Base-by-base conservation (phyloP, 2,113 vertebrate genomes). In the Aspidoscelis tigris region DNA sequence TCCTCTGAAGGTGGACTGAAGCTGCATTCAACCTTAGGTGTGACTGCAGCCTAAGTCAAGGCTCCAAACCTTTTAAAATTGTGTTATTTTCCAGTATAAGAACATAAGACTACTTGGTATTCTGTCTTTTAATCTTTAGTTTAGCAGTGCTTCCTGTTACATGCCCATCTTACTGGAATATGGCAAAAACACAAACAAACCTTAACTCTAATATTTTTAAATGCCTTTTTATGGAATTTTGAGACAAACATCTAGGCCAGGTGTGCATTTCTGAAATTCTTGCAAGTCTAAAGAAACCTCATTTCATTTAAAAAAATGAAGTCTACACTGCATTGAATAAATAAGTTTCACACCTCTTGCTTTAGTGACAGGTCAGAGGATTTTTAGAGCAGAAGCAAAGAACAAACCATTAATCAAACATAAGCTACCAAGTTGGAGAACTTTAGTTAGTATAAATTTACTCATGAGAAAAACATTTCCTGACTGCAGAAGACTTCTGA, bases 401-500 rank as follows among this genome's bases (percentile, higher is more conserved):
- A 41, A n/a, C 47, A 47, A 4, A 72, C 7, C 66, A 20, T 50
- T 4, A 50, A 21, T 83, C 85, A 85, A 83, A 11, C 14, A 10
- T 4, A 58, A 22, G 5, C 66, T n/a, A 41, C 7, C 24, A 87
- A 87, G 16, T 2, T 88, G 73, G 75, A 88, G 69, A 86, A 76
- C 11, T 88, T 64, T 65, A 7, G 88, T 16, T 55, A 88, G 65
- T 80, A 82, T 24, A 20, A 75, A 14, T 70, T 87, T 71, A 20
- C 71, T 72, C n/a, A 92, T 75, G 81, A 92, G 91, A 87, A 6
- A 90, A 83, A 81, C 41, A 89, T 92, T 77, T 76, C 88, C 83
- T 86, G 85, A 92, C 75, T 26, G 87, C 43, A 85, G 89, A 86
- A 87, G 24, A 64, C 50, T 88, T 91, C 86, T 77, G 85, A 86